Conservation (phyloP, 2,888 invertebrate species). For the Balanococcus diminutus region DNA sequence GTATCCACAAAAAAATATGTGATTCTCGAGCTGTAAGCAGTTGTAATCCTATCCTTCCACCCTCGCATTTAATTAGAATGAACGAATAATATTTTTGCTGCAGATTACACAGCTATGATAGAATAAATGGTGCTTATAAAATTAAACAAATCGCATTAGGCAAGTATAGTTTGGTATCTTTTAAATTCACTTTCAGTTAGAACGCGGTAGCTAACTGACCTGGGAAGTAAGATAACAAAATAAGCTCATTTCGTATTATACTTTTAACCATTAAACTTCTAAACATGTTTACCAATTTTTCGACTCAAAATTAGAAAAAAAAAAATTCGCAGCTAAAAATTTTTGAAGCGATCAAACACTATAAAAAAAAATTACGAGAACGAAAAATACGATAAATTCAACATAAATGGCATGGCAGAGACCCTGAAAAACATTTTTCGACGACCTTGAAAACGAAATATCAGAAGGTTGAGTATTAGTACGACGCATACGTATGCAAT, state of each 20-base stretch:
- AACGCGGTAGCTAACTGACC: not conserved
- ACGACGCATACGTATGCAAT: conserved; percentile 29
- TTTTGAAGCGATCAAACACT: not conserved
- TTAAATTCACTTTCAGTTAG: too few species aligned
- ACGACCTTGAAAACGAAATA: not conserved
- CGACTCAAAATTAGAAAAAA: not conserved
- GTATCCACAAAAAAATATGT: too few species aligned
- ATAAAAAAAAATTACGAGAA: not conserved
- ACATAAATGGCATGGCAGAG: conserved; percentile 25
- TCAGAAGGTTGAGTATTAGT: conserved; percentile 24
- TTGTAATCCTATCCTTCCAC: not conserved
- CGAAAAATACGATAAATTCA: conserved; percentile 4
- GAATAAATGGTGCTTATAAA: not conserved
- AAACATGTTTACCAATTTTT: not conserved
- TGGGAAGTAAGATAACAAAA: not conserved
- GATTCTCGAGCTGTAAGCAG: not conserved
- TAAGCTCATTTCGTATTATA: not conserved
- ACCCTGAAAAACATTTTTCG: conserved; percentile 6
- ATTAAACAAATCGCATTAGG: too few species aligned
- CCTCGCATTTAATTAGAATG: not conserved
- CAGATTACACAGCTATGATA: not conserved
- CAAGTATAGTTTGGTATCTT: not conserved
- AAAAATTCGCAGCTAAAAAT: not conserved
- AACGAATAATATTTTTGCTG: not conserved
- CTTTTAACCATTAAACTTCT: not conserved